Conservation (phyloP, 2,888 invertebrate species). For the Dione vanillae region DNA sequence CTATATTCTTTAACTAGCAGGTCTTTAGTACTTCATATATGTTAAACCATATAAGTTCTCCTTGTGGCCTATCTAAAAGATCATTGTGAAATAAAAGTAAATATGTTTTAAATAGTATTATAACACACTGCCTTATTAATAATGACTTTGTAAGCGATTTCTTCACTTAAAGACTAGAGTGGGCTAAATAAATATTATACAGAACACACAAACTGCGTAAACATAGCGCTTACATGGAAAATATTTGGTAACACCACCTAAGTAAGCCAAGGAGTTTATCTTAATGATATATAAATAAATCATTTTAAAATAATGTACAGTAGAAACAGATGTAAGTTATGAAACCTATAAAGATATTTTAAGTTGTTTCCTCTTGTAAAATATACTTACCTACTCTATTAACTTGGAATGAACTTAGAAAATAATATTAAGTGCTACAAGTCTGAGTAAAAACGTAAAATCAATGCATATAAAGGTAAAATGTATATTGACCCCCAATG, state of each 20-base stretch:
- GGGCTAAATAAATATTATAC: conserved; percentile 76
- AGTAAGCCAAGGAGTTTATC: conserved; percentile 78
- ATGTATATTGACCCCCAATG: too few species aligned
- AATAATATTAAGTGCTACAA: too few species aligned
- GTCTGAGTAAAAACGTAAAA: too few species aligned
- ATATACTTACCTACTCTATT: too few species aligned
- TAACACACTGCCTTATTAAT: neutral
- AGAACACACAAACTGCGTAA: conserved; percentile 67
- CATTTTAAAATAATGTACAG: conserved; percentile 14
- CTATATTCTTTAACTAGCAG: too few species aligned
- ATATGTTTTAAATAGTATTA: neutral
- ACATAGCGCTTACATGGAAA: conserved; percentile 74
- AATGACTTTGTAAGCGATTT: conserved; percentile 19
- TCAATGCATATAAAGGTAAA: too few species aligned
- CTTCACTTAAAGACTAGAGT: conserved; percentile 46
- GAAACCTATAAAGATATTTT: neutral
- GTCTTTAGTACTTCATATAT: too few species aligned
- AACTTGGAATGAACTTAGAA: too few species aligned
- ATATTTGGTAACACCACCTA: conserved; percentile 79
- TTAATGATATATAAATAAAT: conserved; percentile 73
- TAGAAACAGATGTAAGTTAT: neutral
- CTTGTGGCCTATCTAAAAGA: too few species aligned
- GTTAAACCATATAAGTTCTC: too few species aligned
- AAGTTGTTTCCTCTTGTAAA: neutral
- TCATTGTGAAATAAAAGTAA: neutral